Percentiles rank a stretch among this genome's conserved stretches.
Evolutionary conservation across 2,113 vertebrate species (phyloP).

Genomic region (Osmerus mordax): DNA sequence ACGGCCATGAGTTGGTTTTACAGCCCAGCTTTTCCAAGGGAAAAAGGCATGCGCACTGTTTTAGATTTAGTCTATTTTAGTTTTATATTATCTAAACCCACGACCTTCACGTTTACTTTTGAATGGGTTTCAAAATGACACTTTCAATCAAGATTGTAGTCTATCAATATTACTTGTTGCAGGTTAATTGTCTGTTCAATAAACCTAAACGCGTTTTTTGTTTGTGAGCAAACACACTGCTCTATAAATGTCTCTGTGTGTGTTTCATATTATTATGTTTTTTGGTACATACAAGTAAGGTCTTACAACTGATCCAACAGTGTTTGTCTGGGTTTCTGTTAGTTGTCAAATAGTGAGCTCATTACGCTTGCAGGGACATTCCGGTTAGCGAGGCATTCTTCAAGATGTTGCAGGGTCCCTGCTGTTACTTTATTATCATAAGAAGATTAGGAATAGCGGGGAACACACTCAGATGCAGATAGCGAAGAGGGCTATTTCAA

Average conservation of each 20-base stretch:
- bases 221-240: not conserved
- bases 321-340: constrained; percentile 79
- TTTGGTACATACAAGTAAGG: constrained; percentile 49
- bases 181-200: too few species aligned
- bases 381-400: constrained; percentile 88
- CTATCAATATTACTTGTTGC: too few species aligned
- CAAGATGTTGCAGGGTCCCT: constrained; percentile 85
- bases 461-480: constrained; percentile 97
- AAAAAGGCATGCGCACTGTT: too few species aligned
- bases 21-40: too few species aligned
- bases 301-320: constrained; percentile 84
- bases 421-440: constrained; percentile 98
- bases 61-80: not conserved
- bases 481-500: constrained; percentile 85
- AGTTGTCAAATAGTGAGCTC: constrained; percentile 86
- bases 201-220: not conserved
- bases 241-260: constrained; percentile 9
- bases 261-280: constrained; percentile 27
- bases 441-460: constrained; percentile 97
- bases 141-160: too few species aligned
- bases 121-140: too few species aligned
- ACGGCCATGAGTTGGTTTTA: too few species aligned
- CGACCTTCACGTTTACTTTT: too few species aligned
- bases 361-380: constrained; percentile 91
- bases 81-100: not conserved